A percentile compares a stretch with the other conserved stretches of the same genome.
Evolutionary conservation across 2,113 vertebrate species (phyloP).

Genomic region (Notothenia rossii): DNA sequence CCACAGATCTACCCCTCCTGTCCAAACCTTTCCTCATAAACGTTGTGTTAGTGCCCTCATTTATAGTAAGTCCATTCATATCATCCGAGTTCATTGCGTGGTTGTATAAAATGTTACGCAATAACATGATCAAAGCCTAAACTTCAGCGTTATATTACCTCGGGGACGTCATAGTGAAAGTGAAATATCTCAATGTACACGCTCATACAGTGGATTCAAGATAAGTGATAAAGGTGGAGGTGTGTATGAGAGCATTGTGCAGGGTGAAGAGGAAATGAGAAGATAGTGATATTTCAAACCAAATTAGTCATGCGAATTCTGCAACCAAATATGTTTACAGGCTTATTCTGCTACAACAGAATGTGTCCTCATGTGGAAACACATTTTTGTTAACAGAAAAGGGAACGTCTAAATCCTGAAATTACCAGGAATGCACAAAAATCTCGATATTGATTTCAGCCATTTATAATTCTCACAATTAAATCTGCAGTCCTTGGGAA

Average conservation of each 20-base stretch:
- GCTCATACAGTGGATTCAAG: not conserved
- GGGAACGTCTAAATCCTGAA: not conserved
- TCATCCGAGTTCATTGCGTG: not conserved
- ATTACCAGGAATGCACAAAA: not conserved
- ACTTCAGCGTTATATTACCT: not conserved
- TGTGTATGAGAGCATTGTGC: not conserved
- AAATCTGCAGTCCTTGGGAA: not conserved
- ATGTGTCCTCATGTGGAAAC: constrained; percentile 3
- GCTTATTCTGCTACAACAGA: too few species aligned
- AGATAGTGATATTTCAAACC: too few species aligned
- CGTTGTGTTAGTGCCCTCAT: constrained; percentile 30
- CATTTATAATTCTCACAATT: not conserved
- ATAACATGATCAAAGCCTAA: not conserved
- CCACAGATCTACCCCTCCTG: constrained; percentile 45
- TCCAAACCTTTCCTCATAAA: constrained; percentile 50
- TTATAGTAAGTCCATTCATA: not conserved
- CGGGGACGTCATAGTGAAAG: not conserved
- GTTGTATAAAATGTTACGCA: not conserved
- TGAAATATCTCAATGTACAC: not conserved
- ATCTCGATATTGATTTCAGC: not conserved
- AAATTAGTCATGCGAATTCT: too few species aligned
- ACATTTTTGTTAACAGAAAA: constrained; percentile 3
- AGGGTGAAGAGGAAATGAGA: not conserved
- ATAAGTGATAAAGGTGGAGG: not conserved
- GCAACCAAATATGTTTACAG: too few species aligned